phyloP scores from a whole-genome alignment of 2,888 invertebrate species.

The Apamea sordens region DNA sequence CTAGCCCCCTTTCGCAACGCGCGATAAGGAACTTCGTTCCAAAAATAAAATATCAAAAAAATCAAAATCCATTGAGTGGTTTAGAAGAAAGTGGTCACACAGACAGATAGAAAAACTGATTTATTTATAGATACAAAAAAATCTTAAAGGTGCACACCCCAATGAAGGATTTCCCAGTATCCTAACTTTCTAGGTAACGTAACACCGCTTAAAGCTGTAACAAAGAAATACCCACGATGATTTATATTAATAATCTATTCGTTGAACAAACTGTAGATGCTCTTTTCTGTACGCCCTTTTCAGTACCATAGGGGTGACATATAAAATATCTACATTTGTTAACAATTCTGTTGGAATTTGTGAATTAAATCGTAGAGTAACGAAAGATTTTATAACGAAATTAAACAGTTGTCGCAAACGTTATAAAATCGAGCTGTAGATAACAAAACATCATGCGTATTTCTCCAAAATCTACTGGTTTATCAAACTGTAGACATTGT shows the following conservation, averaged over 20 bases:
- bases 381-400: not conserved
- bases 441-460: not conserved
- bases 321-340: not conserved
- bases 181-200: not conserved
- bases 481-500: not conserved
- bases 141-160: no score
- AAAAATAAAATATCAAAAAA: no score
- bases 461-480: not conserved
- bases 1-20: no score
- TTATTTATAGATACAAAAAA: no score
- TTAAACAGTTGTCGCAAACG: not conserved
- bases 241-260: not conserved
- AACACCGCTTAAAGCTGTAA: not conserved
- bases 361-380: not conserved
- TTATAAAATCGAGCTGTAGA: not conserved
- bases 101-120: no score
- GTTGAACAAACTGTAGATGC: not conserved
- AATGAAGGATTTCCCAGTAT: not conserved
- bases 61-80: no score
- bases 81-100: no score
- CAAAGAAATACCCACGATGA: not conserved
- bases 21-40: no score
- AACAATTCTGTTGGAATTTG: not conserved
- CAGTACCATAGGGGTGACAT: not conserved
- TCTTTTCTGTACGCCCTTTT: not conserved